These are phyloP conservation scores for Phyto melanocephala DNA, from an alignment of 2,888 invertebrate species.

Conservation along the genomic window DNA sequence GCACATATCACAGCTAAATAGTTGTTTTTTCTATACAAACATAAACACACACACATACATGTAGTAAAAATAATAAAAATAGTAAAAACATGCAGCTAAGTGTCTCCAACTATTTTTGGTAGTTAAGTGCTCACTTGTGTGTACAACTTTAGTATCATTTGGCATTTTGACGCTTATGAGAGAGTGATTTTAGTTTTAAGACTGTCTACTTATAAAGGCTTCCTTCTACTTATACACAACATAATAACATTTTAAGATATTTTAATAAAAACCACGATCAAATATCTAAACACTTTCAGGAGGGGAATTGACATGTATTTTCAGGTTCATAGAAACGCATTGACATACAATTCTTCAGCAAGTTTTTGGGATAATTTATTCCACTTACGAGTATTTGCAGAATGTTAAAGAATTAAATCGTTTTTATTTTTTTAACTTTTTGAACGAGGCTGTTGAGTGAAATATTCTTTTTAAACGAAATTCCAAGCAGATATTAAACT, in stretches of 20 bases:
- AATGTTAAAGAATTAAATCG: conserved; percentile 30
- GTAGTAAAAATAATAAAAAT: neutral
- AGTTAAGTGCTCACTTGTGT: neutral
- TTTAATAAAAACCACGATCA: neutral
- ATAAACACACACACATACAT: neutral
- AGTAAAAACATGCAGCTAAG: neutral
- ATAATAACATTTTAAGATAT: neutral
- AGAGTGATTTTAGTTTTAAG: neutral
- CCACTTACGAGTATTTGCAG: conserved; percentile 1
- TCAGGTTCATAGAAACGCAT: conserved; percentile 27
- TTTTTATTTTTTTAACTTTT: too few relatives aligned
- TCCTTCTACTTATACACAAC: neutral
- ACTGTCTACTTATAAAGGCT: neutral
- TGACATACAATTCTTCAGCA: conserved; percentile 21
- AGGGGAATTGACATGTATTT: neutral
- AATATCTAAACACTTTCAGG: neutral
- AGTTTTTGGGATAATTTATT: neutral
- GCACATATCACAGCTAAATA: neutral
- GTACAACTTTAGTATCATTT: conserved; percentile 30
- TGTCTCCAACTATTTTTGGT: conserved; percentile 1
- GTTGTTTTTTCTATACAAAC: too few relatives aligned
- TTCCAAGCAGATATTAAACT: too few relatives aligned
- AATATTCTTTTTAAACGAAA: too few relatives aligned
- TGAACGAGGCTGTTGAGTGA: too few relatives aligned
- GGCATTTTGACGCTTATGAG: neutral